phyloP scores from a whole-genome alignment of 2,113 vertebrate species.

The Sylvietta virens region DNA sequence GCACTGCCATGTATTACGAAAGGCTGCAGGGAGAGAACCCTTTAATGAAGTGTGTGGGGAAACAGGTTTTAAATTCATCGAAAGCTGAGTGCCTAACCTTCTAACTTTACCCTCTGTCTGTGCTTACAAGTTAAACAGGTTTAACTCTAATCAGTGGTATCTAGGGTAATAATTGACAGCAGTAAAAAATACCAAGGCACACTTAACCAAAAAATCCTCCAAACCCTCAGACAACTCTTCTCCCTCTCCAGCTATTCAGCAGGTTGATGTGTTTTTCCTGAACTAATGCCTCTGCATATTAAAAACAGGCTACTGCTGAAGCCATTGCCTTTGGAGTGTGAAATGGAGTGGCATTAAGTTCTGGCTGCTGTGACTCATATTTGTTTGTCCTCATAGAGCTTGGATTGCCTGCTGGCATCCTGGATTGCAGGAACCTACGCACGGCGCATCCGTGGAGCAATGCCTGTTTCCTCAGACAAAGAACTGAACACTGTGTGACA shows the following conservation, averaged over 20 bases:
- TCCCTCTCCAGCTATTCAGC: not conserved
- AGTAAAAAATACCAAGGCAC: not conserved
- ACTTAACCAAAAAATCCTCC: not conserved
- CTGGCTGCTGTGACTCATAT: conserved; percentile 43
- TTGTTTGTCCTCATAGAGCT: conserved; percentile 57
- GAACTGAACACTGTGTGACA: conserved; percentile 62
- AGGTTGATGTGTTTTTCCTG: not conserved
- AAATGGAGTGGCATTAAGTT: conserved; percentile 4
- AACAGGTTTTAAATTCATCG: conserved; percentile 3
- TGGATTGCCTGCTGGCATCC: conserved; percentile 67
- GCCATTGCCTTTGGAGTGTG: not conserved
- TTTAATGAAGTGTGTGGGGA: not conserved
- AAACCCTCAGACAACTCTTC: not conserved
- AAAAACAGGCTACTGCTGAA: not conserved
- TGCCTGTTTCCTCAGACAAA: conserved; percentile 34
- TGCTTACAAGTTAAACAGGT: not conserved
- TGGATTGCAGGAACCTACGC: conserved; percentile 48
- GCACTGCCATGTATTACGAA: not conserved
- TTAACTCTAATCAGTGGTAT: not conserved
- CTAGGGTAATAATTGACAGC: not conserved
- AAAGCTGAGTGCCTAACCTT: not conserved
- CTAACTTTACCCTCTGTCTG: not conserved
- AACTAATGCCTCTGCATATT: not conserved
- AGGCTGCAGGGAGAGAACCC: not conserved
- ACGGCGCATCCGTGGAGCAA: not conserved